Evolutionary conservation across 2,888 invertebrate genomes (phyloP), one percentile per base, ranked within the genome.

Genomic region (Microctonus hyperodae): DNA sequence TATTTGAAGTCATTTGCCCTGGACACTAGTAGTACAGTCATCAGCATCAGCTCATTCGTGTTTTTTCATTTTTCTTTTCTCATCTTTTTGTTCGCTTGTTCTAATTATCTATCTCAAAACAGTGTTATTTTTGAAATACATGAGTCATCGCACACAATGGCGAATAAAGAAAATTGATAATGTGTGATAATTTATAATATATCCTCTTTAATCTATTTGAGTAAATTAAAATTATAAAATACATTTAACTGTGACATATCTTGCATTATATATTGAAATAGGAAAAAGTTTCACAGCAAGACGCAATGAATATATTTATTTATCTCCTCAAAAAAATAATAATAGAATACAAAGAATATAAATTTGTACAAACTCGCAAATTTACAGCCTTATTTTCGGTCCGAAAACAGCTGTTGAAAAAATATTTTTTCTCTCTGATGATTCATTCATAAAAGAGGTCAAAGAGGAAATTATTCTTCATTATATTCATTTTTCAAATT

Each of bases 341-440:
- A n/a, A n/a, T n/a, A n/a, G n/a, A n/a, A n/a, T n/a, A n/a, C n/a
- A 51, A 25, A 7, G 28, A 28, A 25, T 11, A 44, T n/a, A 16
- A 1, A n/a, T 35, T 57, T 57, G 16, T 44, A 59, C 20, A 9
- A 13, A 22, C 22, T 11, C 20, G 6, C 4, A 70, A 72, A 78
- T 77, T 75, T 76, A 75, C 62, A 68, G 60, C 31, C 65, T 68
- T 75, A 74, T 77, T 76, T 74, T 61, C 62, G 58, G 65, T 64
- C 50, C 25, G 5, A 40, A 28, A 48, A 48, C 20, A 13, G 31
- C n/a, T 59, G 37, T 11, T n/a, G 25, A 48, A 20, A 22, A 37
- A 59, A 28, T 28, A 28, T 28, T 3, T 48, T 13, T 51, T 51
- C 25, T 51, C 25, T 11, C 22, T 25, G 25, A 59, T 59, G 59